Conservation (phyloP, 64 coral and sea anemone genomes). For the Stylophora pistillata region DNA sequence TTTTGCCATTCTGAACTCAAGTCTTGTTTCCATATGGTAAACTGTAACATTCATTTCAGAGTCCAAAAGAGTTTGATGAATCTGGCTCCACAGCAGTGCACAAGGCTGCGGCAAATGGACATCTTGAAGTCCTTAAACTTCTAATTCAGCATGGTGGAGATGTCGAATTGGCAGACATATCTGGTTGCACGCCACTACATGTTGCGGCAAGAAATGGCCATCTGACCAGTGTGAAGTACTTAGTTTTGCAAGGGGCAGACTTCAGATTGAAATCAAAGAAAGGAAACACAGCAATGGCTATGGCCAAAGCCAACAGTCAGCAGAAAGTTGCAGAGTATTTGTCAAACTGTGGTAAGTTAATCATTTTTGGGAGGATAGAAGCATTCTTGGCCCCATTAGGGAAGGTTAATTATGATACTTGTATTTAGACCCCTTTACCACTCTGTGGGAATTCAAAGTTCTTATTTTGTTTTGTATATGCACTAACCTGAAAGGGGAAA, state of each 20-base stretch:
- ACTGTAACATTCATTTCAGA: conserved; percentile 25
- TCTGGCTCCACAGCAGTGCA: conserved; percentile 83
- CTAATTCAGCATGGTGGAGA: conserved; percentile 79
- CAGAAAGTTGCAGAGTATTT: conserved; percentile 85
- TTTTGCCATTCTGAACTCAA: no score
- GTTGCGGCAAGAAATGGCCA: conserved; percentile 87
- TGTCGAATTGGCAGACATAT: conserved; percentile 72
- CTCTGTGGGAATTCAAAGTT: no score
- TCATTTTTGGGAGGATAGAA: not conserved
- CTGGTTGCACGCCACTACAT: conserved; percentile 73
- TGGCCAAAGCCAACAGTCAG: conserved; percentile 84
- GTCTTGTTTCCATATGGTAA: no score
- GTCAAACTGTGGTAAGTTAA: conserved; percentile 72
- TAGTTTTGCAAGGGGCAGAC: conserved; percentile 73
- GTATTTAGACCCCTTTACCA: no score
- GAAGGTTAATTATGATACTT: no score
- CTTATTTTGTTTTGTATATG: no score
- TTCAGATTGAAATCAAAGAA: conserved; percentile 74
- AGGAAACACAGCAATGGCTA: conserved; percentile 75
- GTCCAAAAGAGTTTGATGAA: conserved; percentile 65
- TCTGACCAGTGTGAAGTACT: conserved; percentile 73
- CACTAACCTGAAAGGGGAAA: no score
- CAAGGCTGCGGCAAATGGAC: conserved; percentile 92
- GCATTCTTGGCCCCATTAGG: no score
- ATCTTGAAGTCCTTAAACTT: conserved; percentile 72